These are phyloP conservation scores for Luidia sarsii DNA, from an alignment of 53 echinoderm and acorn worm species.

Conservation along the genomic window DNA sequence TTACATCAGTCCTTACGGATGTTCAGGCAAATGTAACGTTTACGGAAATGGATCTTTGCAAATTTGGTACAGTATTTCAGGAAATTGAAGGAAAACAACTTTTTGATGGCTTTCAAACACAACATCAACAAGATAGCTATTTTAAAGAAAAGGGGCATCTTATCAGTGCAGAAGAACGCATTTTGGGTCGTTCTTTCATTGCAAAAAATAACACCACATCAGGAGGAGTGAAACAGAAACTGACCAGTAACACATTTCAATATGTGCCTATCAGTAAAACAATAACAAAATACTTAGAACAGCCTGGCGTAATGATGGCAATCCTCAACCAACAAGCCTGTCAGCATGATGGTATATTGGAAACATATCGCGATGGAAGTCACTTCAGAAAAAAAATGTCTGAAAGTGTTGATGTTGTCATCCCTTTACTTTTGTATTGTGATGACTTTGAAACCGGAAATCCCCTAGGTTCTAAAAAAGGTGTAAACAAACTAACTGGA, in stretches of 20 bases:
- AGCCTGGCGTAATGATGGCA: conserved; percentile 41
- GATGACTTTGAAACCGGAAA: conserved; percentile 63
- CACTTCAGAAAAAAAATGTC: conserved; percentile 21
- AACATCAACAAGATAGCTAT: conserved; percentile 30
- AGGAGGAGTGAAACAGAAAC: neutral
- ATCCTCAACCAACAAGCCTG: conserved; percentile 21
- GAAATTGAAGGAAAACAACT: neutral
- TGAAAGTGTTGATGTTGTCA: neutral
- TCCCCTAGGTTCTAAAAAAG: conserved; percentile 54
- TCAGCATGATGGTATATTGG: neutral
- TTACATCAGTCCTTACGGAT: neutral
- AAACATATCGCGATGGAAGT: conserved; percentile 49
- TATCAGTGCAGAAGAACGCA: neutral
- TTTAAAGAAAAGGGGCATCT: conserved; percentile 39
- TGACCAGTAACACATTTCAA: neutral
- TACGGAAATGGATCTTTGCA: neutral
- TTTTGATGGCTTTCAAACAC: neutral
- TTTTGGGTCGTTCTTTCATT: neutral
- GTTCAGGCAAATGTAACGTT: neutral
- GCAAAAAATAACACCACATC: conserved; percentile 8
- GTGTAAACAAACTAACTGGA: conserved; percentile 39
- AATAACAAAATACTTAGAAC: conserved; percentile 36
- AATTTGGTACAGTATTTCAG: neutral
- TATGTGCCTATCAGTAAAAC: conserved; percentile 32
- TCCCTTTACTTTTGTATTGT: conserved; percentile 37